Evolutionary conservation across 2,113 vertebrate species (phyloP).

Genomic region (Dunckerocampus dactyliophorus): DNA sequence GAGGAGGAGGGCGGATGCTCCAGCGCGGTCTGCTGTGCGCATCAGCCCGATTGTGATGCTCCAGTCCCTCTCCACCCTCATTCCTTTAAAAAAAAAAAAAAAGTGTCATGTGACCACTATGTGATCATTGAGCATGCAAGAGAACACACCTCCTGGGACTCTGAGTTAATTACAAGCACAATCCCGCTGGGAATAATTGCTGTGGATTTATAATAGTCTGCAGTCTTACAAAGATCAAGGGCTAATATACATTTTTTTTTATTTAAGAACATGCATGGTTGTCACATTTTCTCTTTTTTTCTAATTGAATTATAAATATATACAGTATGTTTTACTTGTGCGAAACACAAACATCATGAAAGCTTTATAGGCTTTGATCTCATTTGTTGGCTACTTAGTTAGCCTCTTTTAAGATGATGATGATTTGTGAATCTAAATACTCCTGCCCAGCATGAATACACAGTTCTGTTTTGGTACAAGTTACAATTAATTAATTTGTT

Average conservation of each 20-base stretch:
- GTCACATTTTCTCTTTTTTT: not conserved
- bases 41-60: constrained; percentile 33
- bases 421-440: too few relatives aligned
- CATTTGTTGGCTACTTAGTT: too few relatives aligned
- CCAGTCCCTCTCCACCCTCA: constrained; percentile 23
- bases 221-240: not conserved
- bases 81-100: constrained; percentile 49
- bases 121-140: constrained; percentile 1
- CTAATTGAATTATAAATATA: not conserved
- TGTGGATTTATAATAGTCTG: not conserved
- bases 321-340: too few relatives aligned
- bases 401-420: too few relatives aligned
- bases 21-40: constrained; percentile 2
- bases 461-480: too few relatives aligned
- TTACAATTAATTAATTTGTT: too few relatives aligned
- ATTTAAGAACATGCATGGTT: not conserved
- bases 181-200: not conserved
- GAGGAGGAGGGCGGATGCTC: not conserved
- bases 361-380: too few relatives aligned
- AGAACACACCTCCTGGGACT: not conserved
- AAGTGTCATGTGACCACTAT: constrained; percentile 50
- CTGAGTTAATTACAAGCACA: not conserved
- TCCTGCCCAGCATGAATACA: too few relatives aligned
- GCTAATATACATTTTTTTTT: not conserved
- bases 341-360: too few relatives aligned